These are phyloP conservation scores for Sebastes alutus DNA, from an alignment of 2,797 vertebrate genomes.

Conservation along the genomic window DNA sequence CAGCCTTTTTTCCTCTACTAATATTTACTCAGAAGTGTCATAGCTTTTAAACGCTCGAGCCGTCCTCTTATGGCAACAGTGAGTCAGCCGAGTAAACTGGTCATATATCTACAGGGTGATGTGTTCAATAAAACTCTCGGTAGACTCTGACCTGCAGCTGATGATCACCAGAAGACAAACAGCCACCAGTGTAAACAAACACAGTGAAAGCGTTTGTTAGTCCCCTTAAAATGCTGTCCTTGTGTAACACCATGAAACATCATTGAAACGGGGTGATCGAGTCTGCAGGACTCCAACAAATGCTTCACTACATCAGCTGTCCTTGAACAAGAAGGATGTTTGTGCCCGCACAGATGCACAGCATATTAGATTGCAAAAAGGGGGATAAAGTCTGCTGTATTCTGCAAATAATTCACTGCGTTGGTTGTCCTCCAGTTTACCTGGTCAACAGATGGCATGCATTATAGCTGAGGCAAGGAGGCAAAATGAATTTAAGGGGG, in stretches of 20 bases:
- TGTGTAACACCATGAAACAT: background rate
- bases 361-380: background rate
- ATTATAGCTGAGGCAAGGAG: background rate
- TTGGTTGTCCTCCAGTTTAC: background rate
- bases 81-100: conserved; percentile 46
- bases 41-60: conserved; percentile 7
- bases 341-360: background rate
- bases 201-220: background rate
- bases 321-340: background rate
- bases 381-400: background rate
- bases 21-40: conserved; percentile 41
- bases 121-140: conserved; percentile 32
- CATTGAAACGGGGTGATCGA: background rate
- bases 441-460: conserved; percentile 1
- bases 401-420: background rate
- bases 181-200: conserved; percentile 45
- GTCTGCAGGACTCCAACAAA: background rate
- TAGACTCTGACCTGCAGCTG: conserved; percentile 58
- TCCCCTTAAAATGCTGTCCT: background rate
- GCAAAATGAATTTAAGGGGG: conserved; percentile 26
- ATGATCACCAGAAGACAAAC: conserved; percentile 38
- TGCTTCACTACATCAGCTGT: background rate
- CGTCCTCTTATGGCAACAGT: conserved; percentile 36
- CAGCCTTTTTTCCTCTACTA: conserved; percentile 5
- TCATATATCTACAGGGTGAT: conserved; percentile 43